Base-by-base conservation (phyloP, 2,888 invertebrate genomes). In the Flabesymbios commensalis region DNA sequence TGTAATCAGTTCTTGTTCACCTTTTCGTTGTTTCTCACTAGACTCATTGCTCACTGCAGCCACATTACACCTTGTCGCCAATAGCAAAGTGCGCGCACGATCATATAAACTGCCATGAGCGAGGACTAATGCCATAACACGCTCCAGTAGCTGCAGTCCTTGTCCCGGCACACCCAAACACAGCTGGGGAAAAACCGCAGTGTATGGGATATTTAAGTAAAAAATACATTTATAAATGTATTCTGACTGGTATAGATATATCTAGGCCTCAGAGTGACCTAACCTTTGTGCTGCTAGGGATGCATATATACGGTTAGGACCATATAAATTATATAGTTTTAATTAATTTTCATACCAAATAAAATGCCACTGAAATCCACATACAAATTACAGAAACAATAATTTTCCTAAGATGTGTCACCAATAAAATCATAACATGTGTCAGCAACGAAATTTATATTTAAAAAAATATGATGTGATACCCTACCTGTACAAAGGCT, bases 31-130 rank as follows among this genome's bases (percentile, higher is more conserved):
- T 52, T 45, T 56, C 17, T 17, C 22, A 22, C 19, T 22, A 17
- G 29, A 24, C 14, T 43, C 29, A 33, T 52, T 36, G 64, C 42
- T 24, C 22, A 52, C 39, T 56, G 72, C 62, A n/a, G 91, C 90
- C 43, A 92, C 86, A 29, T 90, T 84, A 78, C 92, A 93, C 75
- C 91, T 91, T 0, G 90, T 89, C 74, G 91, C 90, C 17, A 92
- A 83, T 61, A 92, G 86, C 75, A 89, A 84, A 0, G 88, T 89
- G 83, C 91, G 88, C 1, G 90, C 93, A 75, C 89, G 88, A 79
- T 94, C 93, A 73, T 89, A 91, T 26, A 88, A 85, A 19, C 90
- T 90, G 1, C 93, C 93, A 76, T 93, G 91, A 0, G 91, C 88
- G 78, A 93, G 86, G 51, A 93, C 86, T 32, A 86, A 86, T 5